Percentiles rank a stretch among this genome's conserved stretches.
phyloP scores from a whole-genome alignment of 2,113 vertebrate species.

The Ceuthmochares aereus region DNA sequence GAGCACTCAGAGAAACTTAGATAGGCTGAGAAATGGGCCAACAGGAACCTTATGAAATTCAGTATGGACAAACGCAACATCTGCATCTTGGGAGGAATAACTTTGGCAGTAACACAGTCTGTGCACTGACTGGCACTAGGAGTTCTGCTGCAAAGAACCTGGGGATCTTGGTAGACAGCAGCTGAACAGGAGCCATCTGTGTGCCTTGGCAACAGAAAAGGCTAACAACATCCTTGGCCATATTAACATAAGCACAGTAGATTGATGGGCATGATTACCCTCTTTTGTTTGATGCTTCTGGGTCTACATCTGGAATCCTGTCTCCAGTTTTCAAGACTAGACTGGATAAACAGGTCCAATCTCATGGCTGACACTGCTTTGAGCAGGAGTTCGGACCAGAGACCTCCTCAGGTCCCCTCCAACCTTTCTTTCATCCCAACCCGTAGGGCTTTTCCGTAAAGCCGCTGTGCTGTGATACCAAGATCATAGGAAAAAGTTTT shows the following conservation, averaged over 20 bases:
- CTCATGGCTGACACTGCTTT: not conserved
- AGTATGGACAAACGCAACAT: rapidly evolving
- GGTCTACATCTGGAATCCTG: not conserved
- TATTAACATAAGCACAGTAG: rapidly evolving
- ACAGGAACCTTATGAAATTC: not conserved
- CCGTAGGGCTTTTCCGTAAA: not conserved
- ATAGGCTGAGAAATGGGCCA: not conserved
- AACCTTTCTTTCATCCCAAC: not conserved
- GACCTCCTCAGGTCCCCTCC: not conserved
- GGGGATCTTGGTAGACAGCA: not conserved
- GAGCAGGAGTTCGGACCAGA: not conserved
- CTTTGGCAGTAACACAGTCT: not conserved
- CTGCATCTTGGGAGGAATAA: not conserved
- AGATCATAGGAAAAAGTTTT: not conserved
- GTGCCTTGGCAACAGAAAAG: not conserved
- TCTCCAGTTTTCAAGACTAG: not conserved
- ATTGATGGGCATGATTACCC: not conserved
- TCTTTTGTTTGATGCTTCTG: not conserved
- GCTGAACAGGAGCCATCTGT: not conserved
- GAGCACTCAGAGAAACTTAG: not conserved
- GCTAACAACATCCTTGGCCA: not conserved
- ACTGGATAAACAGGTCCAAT: not conserved
- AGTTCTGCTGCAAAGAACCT: not conserved
- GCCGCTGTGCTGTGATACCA: not conserved
- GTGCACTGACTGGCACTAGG: not conserved